Evolutionary conservation across 1,140 invertebrate species (phyloP), one percentile per base, ranked within the genome.

Genomic region (Neotoxoptera formosana): DNA sequence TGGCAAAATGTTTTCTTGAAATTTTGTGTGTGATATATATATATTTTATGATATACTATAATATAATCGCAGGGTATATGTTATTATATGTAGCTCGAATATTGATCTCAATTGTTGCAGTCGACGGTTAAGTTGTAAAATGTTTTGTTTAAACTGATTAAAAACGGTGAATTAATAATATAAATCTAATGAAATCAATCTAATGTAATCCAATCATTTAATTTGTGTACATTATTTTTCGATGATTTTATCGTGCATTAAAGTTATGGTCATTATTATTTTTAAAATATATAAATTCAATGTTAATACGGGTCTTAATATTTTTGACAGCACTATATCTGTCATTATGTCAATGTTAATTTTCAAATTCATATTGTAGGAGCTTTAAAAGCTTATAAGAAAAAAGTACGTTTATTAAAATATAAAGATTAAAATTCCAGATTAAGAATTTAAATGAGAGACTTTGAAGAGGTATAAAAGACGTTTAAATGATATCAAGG

Each of bases 381-480:
- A 41, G 36, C 47, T 87, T n/a, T 48, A 48, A 86, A 87, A 48
- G 47, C 48, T 88, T 21, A 51, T 51, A 7, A 48, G 45, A 87
- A 87, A 87, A 51, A 88, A 51, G 25, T 45, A 47, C 45, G 4
- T 47, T 47, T 87, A 48, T 88, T 88, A 88, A 51, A n/a, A 34
- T 34, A 34, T 21, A 21, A 51, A 88, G 30, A 88, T 51, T 34
- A 51, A n/a, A 48, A 81, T 36, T 34, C 76, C n/a, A 34, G 25
- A 88, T 88, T 34, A 51, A 51, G n/a, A 88, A 88, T 51, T 88
- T 34, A 51, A 88, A 88, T n/a, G 47, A 88, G 9, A n/a, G n/a
- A 53, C 45, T 47, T 87, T 88, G 86, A 14, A 48, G 20, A 34
- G 36, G 41, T 86, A 45, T 86, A 51, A 51, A 48, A 87, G 11